Conservation (phyloP, 92 coral and sea anemone genomes). For the Epizoanthus illoricatus region DNA sequence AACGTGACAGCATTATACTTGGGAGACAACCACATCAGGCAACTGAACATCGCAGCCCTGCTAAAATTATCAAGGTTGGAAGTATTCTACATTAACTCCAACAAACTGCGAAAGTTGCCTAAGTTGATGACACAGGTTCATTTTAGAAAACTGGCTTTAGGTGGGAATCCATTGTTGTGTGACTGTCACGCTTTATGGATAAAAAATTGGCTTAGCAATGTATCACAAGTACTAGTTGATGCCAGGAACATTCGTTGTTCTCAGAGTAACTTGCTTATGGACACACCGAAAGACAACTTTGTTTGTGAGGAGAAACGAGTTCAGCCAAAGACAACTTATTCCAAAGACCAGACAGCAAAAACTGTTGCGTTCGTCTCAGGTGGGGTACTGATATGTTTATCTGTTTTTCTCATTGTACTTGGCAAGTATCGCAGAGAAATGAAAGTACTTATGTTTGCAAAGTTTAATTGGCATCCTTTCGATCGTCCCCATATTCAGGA, state of each 20-base stretch:
- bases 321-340: not conserved
- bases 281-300: slow-evolving; percentile 47
- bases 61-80: slow-evolving; percentile 32
- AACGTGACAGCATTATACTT: slow-evolving; percentile 62
- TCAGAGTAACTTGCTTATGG: slow-evolving; percentile 55
- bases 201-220: slow-evolving; percentile 56
- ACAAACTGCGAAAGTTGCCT: slow-evolving; percentile 65
- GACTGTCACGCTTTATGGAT: slow-evolving; percentile 76
- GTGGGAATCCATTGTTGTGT: slow-evolving; percentile 65
- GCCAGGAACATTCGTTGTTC: slow-evolving; percentile 54
- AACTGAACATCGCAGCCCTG: slow-evolving; percentile 39
- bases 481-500: slow-evolving; percentile 70
- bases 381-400: not conserved
- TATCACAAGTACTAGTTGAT: slow-evolving; percentile 32
- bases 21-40: slow-evolving; percentile 57
- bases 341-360: not conserved
- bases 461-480: slow-evolving; percentile 82
- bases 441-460: slow-evolving; percentile 63
- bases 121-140: slow-evolving; percentile 16
- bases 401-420: slow-evolving; percentile 3
- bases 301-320: slow-evolving; percentile 43
- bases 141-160: slow-evolving; percentile 47
- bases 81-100: slow-evolving; percentile 56
- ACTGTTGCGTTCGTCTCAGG: not conserved
- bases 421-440: slow-evolving; percentile 63